These are phyloP conservation scores for Cariama cristata DNA, from an alignment of 2,113 vertebrate genomes.

Conservation along the genomic window DNA sequence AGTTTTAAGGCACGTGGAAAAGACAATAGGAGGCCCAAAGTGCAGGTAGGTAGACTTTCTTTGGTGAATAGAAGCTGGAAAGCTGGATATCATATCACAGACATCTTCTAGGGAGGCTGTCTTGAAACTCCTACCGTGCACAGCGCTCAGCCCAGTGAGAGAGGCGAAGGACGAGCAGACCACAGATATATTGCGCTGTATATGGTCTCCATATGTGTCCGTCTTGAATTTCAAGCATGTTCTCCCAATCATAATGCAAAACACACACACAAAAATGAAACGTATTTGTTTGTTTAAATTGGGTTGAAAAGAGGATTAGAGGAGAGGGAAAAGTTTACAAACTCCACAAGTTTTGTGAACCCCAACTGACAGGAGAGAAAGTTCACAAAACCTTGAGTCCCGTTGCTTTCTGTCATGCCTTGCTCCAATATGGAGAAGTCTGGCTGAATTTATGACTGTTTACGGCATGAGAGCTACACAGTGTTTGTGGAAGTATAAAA, in stretches of 20 bases:
- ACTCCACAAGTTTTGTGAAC: neutral
- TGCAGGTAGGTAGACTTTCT: neutral
- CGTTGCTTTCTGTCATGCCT: neutral
- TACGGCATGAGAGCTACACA: neutral
- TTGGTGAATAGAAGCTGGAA: neutral
- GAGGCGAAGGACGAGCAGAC: accelerated
- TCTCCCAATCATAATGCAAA: neutral
- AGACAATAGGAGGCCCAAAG: neutral
- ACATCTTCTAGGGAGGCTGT: neutral
- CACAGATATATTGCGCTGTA: neutral
- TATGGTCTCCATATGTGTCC: neutral
- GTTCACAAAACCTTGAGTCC: neutral
- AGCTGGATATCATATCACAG: neutral
- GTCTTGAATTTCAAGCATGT: neutral
- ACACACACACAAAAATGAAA: neutral
- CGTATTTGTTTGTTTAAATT: neutral
- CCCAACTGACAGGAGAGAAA: neutral
- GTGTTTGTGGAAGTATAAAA: constrained; percentile 51
- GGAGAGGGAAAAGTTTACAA: neutral
- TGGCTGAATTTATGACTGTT: constrained; percentile 24
- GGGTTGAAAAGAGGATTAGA: neutral
- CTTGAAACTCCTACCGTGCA: neutral
- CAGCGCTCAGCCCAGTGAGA: neutral
- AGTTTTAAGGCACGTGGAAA: neutral
- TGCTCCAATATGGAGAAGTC: neutral